Evolutionary conservation across 1,140 invertebrate species (phyloP).

Genomic region (Drosophila azteca): DNA sequence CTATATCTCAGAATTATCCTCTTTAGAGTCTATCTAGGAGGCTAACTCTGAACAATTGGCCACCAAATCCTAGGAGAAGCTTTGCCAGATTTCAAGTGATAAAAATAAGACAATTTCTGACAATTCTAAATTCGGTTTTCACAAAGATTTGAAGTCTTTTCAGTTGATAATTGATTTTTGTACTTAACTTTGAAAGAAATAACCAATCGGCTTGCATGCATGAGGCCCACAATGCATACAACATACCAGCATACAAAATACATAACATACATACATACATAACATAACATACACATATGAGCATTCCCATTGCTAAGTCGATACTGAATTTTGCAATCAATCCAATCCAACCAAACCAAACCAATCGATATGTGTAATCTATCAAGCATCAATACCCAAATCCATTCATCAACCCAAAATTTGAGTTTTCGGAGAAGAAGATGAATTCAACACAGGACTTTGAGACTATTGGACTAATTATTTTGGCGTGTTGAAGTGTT

Average conservation of each 20-base stretch:
- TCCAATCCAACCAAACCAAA: background rate
- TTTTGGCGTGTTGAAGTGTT: too few species aligned
- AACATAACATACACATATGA: conserved; percentile 71
- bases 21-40: too few species aligned
- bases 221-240: conserved; percentile 11
- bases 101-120: too few species aligned
- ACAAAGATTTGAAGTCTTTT: too few species aligned
- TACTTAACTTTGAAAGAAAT: too few species aligned
- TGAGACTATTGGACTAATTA: background rate
- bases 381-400: conserved; percentile 23
- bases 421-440: conserved; percentile 1
- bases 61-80: too few species aligned
- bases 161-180: background rate
- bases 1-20: too few species aligned
- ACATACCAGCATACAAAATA: conserved; percentile 37
- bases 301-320: conserved; percentile 80
- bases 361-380: conserved; percentile 39
- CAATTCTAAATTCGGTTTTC: too few species aligned
- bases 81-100: too few species aligned
- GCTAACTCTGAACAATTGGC: too few species aligned
- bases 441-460: conserved; percentile 44
- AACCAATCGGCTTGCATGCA: conserved; percentile 34
- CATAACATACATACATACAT: conserved; percentile 23
- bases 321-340: conserved; percentile 56
- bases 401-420: conserved; percentile 34